phyloP scores from a whole-genome alignment of 2,888 invertebrate genomes.

The Standfussiana lucernea region DNA sequence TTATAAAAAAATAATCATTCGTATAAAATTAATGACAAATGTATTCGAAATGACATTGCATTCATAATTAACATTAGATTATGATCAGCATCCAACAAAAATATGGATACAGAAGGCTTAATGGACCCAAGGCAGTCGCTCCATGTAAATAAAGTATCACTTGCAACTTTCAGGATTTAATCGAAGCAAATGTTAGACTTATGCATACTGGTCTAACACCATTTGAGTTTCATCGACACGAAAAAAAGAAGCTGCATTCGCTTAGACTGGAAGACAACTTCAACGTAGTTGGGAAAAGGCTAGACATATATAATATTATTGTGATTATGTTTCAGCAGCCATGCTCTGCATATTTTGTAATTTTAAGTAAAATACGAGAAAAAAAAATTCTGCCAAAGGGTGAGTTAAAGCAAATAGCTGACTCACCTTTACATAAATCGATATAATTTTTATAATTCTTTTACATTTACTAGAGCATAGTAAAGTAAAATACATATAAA shows the following conservation, averaged over 20 bases:
- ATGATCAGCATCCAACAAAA: constrained; percentile 14
- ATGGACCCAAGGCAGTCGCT: background rate
- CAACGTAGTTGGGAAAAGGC: background rate
- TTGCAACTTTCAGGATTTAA: too few relatives aligned
- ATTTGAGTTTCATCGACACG: too few relatives aligned
- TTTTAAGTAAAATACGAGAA: background rate
- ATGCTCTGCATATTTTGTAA: background rate
- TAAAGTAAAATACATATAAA: too few relatives aligned
- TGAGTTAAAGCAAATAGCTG: too few relatives aligned
- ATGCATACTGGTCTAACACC: too few relatives aligned
- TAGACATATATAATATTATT: background rate
- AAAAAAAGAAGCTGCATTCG: too few relatives aligned
- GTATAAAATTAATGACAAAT: constrained; percentile 34
- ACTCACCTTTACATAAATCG: too few relatives aligned
- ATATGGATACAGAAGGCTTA: constrained; percentile 25
- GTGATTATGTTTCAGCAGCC: background rate
- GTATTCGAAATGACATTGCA: constrained; percentile 42
- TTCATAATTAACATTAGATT: constrained; percentile 49
- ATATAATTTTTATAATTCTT: too few relatives aligned
- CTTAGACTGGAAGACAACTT: background rate
- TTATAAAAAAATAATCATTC: constrained; percentile 24
- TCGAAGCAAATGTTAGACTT: too few relatives aligned
- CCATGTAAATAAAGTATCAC: too few relatives aligned
- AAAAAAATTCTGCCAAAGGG: too few relatives aligned
- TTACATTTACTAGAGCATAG: too few relatives aligned